phyloP scores from a whole-genome alignment of 2,113 vertebrate genomes.

The Hymenochirus boettgeri region DNA sequence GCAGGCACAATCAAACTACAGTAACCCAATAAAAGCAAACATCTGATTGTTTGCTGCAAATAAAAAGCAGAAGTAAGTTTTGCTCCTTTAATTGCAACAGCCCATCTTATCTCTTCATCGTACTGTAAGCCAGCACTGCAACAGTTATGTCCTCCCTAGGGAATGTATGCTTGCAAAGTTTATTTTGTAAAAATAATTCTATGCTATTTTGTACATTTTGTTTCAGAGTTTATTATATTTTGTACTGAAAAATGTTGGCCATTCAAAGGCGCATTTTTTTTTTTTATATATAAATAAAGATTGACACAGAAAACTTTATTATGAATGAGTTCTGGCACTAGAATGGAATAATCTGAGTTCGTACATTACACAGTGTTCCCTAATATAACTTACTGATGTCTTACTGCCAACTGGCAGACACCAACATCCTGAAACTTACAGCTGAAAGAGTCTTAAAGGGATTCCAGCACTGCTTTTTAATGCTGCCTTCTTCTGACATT shows the following conservation, averaged over 20 bases:
- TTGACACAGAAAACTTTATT: constrained; percentile 4
- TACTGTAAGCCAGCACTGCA: constrained; percentile 27
- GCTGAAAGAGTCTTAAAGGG: too few relatives aligned
- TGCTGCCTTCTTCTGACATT: too few relatives aligned
- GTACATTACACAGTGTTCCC: too few relatives aligned
- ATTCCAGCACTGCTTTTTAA: too few relatives aligned
- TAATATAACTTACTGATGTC: too few relatives aligned
- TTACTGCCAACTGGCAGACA: too few relatives aligned
- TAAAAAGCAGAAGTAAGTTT: too few relatives aligned
- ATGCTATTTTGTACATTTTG: constrained; percentile 41
- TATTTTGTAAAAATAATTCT: not conserved
- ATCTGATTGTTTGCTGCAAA: too few relatives aligned
- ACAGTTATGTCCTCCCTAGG: constrained; percentile 4
- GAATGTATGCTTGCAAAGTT: constrained; percentile 17
- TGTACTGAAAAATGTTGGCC: constrained; percentile 37
- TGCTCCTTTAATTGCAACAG: too few relatives aligned
- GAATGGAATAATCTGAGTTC: not conserved
- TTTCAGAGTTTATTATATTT: constrained; percentile 31
- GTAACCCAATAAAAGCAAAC: too few relatives aligned
- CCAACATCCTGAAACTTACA: too few relatives aligned
- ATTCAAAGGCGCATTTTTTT: constrained; percentile 19
- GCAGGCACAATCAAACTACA: too few relatives aligned
- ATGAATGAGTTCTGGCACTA: constrained; percentile 28
- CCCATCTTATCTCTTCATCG: not conserved
- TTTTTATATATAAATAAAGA: constrained; percentile 37